These are phyloP conservation scores for Apogon hyalosoma DNA, from an alignment of 2,797 vertebrate genomes.

Conservation along the genomic window DNA sequence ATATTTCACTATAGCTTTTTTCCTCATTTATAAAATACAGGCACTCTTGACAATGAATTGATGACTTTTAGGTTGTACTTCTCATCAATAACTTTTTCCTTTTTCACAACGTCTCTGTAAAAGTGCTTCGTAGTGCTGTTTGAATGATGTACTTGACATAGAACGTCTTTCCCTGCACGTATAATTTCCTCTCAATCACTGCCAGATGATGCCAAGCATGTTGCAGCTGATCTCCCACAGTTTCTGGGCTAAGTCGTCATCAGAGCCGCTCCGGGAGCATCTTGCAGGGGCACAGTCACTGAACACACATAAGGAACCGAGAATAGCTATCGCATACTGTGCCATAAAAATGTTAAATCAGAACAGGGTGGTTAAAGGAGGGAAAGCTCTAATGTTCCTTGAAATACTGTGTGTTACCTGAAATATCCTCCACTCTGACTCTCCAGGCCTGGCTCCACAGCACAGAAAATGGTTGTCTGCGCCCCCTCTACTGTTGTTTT, in stretches of 20 bases:
- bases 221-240: constrained; percentile 85
- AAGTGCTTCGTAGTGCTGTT: constrained; percentile 52
- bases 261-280: constrained; percentile 74
- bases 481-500: constrained; percentile 85
- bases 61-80: neutral
- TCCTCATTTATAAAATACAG: constrained; percentile 15
- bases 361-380: neutral
- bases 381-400: too few species aligned
- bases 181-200: constrained; percentile 57
- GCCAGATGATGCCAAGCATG: constrained; percentile 82
- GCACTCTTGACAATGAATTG: neutral
- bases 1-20: constrained; percentile 7
- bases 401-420: constrained; percentile 70
- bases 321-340: constrained; percentile 16
- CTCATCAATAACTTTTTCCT: too few species aligned
- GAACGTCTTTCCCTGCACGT: constrained; percentile 2
- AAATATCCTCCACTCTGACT: constrained; percentile 83
- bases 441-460: constrained; percentile 82
- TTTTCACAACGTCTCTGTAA: constrained; percentile 23
- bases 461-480: constrained; percentile 85
- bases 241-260: constrained; percentile 81
- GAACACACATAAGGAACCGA: constrained; percentile 37
- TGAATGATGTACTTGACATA: constrained; percentile 17
- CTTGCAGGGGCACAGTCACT: constrained; percentile 81
- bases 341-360: neutral